Evolutionary conservation across 2,797 vertebrate species (phyloP).

Genomic region (Amazona ochrocephala): DNA sequence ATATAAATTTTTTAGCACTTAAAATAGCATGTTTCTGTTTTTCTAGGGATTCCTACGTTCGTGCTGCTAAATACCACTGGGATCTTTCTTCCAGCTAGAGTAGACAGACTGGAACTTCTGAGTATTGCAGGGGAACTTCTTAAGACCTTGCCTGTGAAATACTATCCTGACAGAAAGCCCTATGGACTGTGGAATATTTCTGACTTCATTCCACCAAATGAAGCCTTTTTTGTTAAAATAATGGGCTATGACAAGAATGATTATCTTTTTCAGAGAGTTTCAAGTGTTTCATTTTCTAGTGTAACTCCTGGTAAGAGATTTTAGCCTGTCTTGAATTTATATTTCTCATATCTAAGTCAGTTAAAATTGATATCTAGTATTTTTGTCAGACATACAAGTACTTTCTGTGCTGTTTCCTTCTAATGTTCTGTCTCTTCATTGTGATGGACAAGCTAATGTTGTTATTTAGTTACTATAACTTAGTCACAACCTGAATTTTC

Average conservation of each 20-base stretch:
- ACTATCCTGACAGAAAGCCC: slow-evolving; percentile 86
- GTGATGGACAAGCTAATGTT: not conserved
- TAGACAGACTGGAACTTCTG: slow-evolving; percentile 90
- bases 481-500: not conserved
- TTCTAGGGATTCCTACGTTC: slow-evolving; percentile 91
- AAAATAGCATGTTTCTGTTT: slow-evolving; percentile 17
- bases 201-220: slow-evolving; percentile 91
- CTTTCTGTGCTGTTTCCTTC: not conserved
- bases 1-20: not conserved
- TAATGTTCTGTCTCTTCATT: not conserved
- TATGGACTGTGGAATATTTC: slow-evolving; percentile 95
- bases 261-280: slow-evolving; percentile 93
- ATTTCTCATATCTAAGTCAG: not conserved
- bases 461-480: not conserved
- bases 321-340: not conserved
- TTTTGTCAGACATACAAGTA: not conserved
- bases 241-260: slow-evolving; percentile 90
- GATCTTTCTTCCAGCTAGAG: slow-evolving; percentile 85
- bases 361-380: not conserved
- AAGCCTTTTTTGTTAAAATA: slow-evolving; percentile 93
- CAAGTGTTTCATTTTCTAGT: slow-evolving; percentile 94
- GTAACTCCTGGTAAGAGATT: slow-evolving; percentile 88
- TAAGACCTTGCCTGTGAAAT: slow-evolving; percentile 91
- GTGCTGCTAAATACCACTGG: slow-evolving; percentile 95
- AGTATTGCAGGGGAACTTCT: slow-evolving; percentile 85